A percentile compares a stretch with the other conserved stretches of the same genome.
phyloP scores from a whole-genome alignment of 2,888 invertebrate genomes.

The Nysson spinosus region DNA sequence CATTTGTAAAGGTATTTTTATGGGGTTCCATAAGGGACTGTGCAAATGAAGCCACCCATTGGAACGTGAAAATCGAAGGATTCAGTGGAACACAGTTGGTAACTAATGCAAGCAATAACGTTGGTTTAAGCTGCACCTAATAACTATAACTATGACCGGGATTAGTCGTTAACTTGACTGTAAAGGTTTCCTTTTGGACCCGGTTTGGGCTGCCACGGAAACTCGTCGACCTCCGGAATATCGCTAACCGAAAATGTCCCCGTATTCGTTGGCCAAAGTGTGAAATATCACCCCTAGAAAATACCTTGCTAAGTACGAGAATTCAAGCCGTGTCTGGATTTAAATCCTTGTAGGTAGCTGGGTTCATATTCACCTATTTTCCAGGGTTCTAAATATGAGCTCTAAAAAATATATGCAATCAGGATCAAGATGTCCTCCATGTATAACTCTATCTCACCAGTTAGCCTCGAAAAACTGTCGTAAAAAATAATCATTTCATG shows the following conservation, averaged over 20 bases:
- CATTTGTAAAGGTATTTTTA: too few species aligned
- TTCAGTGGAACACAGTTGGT: slow-evolving; percentile 39
- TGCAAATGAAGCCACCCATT: slow-evolving; percentile 33
- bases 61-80: slow-evolving; percentile 36
- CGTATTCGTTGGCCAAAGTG: slow-evolving; percentile 45
- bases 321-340: slow-evolving; percentile 8
- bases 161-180: slow-evolving; percentile 67
- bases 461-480: too few species aligned
- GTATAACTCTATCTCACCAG: too few species aligned
- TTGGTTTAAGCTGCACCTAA: slow-evolving; percentile 67
- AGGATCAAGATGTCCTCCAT: too few species aligned
- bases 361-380: too few species aligned
- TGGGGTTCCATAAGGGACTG: too few species aligned
- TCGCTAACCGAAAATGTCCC: slow-evolving; percentile 44
- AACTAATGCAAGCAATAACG: slow-evolving; percentile 70
- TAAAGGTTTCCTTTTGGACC: slow-evolving; percentile 65
- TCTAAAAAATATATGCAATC: too few species aligned
- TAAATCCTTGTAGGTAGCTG: slow-evolving; percentile 13
- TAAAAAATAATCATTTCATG: too few species aligned
- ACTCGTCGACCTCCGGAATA: slow-evolving; percentile 36
- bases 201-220: slow-evolving; percentile 29
- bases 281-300: slow-evolving; percentile 45
- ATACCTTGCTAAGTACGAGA: slow-evolving; percentile 24
- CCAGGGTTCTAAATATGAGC: too few species aligned
- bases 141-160: slow-evolving; percentile 64